phyloP scores from a whole-genome alignment of 2,113 vertebrate species.

The Clarias magur region DNA sequence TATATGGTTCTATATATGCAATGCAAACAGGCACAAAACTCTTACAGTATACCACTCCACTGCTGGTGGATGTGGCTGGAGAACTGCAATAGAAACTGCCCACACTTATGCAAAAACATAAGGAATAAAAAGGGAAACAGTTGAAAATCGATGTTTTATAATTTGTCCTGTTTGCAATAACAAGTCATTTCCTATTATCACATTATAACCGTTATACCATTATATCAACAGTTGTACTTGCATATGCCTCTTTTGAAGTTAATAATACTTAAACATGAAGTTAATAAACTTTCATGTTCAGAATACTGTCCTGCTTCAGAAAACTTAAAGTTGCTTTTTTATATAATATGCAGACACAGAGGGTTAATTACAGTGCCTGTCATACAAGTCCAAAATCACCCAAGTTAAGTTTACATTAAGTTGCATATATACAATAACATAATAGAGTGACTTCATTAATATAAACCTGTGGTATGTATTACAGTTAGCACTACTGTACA shows the following conservation, averaged over 20 bases:
- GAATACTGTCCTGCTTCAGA: not conserved
- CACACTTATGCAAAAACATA: not conserved
- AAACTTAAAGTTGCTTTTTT: not conserved
- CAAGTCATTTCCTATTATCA: not conserved
- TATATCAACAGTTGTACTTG: not conserved
- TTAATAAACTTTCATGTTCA: not conserved
- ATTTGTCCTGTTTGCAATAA: not conserved
- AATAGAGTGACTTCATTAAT: not conserved
- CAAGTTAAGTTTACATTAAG: too few relatives aligned
- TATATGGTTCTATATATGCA: not conserved
- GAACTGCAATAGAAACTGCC: not conserved
- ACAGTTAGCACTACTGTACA: not conserved
- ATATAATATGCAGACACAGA: too few relatives aligned
- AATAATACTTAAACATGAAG: too few relatives aligned
- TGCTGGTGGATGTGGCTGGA: not conserved
- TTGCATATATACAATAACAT: not conserved
- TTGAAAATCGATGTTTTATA: not conserved
- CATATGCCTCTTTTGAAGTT: not conserved
- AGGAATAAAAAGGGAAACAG: not conserved
- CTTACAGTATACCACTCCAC: not conserved
- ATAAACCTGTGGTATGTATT: not conserved
- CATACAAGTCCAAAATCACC: too few relatives aligned
- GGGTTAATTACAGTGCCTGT: too few relatives aligned
- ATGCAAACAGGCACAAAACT: not conserved
- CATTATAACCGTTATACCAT: not conserved